Conservation (phyloP, 2,113 vertebrate species). For the Oncorhynchus keta region DNA sequence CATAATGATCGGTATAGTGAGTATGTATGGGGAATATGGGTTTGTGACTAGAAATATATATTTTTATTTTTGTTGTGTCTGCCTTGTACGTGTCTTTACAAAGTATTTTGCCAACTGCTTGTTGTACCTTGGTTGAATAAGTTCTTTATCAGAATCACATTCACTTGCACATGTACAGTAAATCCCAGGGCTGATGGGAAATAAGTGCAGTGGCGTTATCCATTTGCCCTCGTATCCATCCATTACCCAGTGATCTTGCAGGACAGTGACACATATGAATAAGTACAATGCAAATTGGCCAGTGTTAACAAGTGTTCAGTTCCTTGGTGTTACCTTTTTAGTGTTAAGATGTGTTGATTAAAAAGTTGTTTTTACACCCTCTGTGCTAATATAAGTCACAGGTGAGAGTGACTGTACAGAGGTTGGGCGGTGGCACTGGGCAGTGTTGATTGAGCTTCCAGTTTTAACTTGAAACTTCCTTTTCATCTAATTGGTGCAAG, state of each 20-base stretch:
- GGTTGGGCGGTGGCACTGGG: no score
- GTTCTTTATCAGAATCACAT: neutral
- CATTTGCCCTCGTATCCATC: neutral
- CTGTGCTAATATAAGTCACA: no score
- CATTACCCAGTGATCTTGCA: conserved; percentile 1
- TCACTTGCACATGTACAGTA: neutral
- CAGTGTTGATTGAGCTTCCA: no score
- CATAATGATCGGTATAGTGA: neutral
- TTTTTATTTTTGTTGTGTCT: neutral
- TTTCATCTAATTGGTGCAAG: no score
- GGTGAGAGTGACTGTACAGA: no score
- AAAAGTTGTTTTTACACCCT: no score
- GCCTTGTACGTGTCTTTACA: neutral
- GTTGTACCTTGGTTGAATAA: neutral
- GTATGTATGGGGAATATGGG: neutral
- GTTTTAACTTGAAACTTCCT: no score
- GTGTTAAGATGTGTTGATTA: no score
- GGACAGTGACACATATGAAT: conserved; percentile 12
- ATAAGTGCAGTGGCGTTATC: neutral
- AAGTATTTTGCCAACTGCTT: neutral
- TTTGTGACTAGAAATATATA: neutral
- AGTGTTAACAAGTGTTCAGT: no score
- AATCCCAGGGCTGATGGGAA: neutral
- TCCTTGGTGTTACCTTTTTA: no score
- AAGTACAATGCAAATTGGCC: neutral